phyloP scores from a whole-genome alignment of 2,113 vertebrate genomes.

The Forbesichthys agassizii region DNA sequence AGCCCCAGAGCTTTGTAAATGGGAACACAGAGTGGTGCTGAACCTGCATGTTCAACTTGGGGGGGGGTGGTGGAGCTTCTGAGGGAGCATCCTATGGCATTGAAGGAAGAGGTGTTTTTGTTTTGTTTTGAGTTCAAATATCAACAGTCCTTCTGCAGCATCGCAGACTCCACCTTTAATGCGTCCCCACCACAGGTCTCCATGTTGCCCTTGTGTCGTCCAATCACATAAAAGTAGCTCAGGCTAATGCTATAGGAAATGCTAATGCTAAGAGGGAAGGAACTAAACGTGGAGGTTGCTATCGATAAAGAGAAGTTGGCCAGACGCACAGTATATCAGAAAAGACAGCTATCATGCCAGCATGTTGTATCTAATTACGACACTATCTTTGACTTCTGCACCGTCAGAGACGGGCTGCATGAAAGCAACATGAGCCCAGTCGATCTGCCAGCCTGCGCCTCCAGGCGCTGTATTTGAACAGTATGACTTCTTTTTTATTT shows the following conservation, averaged over 20 bases:
- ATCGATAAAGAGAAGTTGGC: constrained; percentile 23
- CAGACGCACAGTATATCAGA: constrained; percentile 32
- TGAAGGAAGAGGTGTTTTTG: too few relatives aligned
- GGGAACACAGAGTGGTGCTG: too few relatives aligned
- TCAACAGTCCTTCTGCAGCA: too few relatives aligned
- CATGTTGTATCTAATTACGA: constrained; percentile 46
- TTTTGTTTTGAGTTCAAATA: too few relatives aligned
- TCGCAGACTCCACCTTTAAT: too few relatives aligned
- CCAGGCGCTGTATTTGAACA: constrained; percentile 41
- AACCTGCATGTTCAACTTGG: too few relatives aligned
- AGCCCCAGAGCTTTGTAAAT: too few relatives aligned
- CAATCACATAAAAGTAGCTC: too few relatives aligned
- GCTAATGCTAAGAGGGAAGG: neutral
- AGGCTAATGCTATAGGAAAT: neutral
- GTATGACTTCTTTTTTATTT: constrained; percentile 22
- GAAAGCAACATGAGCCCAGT: constrained; percentile 30
- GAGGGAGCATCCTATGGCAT: too few relatives aligned
- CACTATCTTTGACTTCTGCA: constrained; percentile 40
- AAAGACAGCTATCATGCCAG: constrained; percentile 30
- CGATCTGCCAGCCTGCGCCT: constrained; percentile 30
- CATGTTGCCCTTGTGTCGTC: too few relatives aligned
- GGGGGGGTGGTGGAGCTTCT: too few relatives aligned
- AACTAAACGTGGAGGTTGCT: neutral
- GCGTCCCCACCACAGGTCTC: too few relatives aligned
- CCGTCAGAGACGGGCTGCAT: constrained; percentile 43